Percentiles rank a stretch among this genome's conserved stretches.
phyloP scores from a whole-genome alignment of 2,797 vertebrate genomes.

The Pelochelys cantorii region DNA sequence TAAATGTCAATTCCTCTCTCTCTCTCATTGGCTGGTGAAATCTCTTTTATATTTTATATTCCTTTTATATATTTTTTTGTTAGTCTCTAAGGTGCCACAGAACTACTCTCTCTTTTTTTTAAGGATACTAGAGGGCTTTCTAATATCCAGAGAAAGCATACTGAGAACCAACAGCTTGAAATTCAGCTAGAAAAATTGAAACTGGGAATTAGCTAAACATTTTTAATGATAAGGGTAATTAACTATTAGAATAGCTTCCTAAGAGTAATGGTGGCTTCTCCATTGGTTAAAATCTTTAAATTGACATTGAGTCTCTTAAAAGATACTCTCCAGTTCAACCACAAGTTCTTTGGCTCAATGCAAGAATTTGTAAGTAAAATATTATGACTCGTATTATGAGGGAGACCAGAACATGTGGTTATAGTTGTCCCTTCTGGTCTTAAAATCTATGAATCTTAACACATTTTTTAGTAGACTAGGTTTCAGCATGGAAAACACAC shows the following conservation, averaged over 20 bases:
- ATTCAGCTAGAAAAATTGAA: neutral
- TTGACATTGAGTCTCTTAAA: neutral
- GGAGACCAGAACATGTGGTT: neutral
- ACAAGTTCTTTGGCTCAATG: neutral
- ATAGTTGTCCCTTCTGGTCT: neutral
- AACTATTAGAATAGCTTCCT: neutral
- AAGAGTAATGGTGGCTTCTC: neutral
- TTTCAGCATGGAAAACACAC: neutral
- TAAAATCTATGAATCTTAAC: neutral
- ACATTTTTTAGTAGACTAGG: neutral
- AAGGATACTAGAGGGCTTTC: neutral
- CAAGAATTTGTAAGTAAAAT: neutral
- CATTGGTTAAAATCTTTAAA: neutral
- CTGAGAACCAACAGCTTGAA: neutral
- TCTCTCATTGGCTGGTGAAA: too few relatives aligned
- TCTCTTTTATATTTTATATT: too few relatives aligned
- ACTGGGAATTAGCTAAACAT: neutral
- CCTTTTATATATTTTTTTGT: too few relatives aligned
- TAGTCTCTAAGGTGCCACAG: too few relatives aligned
- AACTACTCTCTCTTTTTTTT: too few relatives aligned
- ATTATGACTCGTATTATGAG: neutral
- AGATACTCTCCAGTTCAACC: neutral
- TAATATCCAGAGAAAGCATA: neutral
- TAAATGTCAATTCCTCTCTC: too few relatives aligned
- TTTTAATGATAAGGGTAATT: neutral